Percentiles rank a stretch among this genome's conserved stretches.
phyloP scores from a whole-genome alignment of 2,888 invertebrate genomes.

The Seira musarum region DNA sequence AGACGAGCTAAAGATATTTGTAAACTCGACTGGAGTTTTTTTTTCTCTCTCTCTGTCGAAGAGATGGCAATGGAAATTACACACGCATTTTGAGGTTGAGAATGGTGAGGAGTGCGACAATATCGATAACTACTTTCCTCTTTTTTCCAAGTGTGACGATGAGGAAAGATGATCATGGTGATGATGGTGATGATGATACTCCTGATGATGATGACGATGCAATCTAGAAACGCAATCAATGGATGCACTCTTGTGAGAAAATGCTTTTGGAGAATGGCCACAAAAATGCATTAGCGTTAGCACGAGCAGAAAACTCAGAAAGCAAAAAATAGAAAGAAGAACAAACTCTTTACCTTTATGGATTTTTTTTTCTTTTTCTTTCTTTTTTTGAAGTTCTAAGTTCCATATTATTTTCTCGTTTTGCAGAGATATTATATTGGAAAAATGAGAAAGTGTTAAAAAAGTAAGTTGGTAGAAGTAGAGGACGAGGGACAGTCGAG shows the following conservation, averaged over 20 bases:
- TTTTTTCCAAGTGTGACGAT: conserved; percentile 12
- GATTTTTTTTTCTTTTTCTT: conserved; percentile 34
- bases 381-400: neutral
- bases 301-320: neutral
- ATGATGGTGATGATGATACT: conserved; percentile 26
- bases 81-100: conserved; percentile 16
- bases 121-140: conserved; percentile 4
- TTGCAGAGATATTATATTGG: neutral
- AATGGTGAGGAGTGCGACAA: neutral
- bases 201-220: conserved; percentile 46
- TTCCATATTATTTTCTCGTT: conserved; percentile 3
- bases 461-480: neutral
- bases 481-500: conserved; percentile 4
- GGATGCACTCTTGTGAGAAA: conserved; percentile 57
- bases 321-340: neutral
- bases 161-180: conserved; percentile 4
- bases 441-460: neutral
- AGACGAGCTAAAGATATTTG: neutral
- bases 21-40: neutral
- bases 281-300: conserved; percentile 53
- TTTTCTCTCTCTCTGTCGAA: too few relatives aligned
- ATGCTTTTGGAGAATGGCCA: conserved; percentile 48
- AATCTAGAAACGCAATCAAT: conserved; percentile 53
- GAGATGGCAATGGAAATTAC: conserved; percentile 46
- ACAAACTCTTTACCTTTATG: conserved; percentile 41